Evolutionary conservation across 2,888 invertebrate species (phyloP).

Genomic region (Nomada fabriciana): DNA sequence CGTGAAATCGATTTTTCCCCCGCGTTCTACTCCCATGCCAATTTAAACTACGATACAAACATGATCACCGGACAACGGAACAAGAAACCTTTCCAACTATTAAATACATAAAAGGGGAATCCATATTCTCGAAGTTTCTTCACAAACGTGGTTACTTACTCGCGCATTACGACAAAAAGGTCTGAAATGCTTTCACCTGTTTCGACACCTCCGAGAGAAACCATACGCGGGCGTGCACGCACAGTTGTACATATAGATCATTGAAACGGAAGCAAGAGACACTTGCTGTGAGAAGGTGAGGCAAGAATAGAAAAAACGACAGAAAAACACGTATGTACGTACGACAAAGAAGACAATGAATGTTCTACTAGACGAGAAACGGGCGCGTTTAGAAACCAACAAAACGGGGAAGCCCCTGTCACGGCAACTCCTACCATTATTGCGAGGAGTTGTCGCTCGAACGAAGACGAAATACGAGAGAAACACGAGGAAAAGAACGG

Average conservation of each 20-base stretch:
- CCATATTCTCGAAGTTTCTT: no score
- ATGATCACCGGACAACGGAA: constrained; percentile 17
- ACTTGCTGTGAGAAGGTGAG: neutral
- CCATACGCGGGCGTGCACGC: neutral
- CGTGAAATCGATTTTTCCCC: constrained; percentile 53
- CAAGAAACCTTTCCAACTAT: neutral
- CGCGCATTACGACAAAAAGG: neutral
- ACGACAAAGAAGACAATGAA: neutral
- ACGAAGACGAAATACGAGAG: constrained; percentile 54
- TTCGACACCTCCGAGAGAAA: neutral
- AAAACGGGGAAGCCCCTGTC: constrained; percentile 2
- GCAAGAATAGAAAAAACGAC: neutral
- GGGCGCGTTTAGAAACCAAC: constrained; percentile 24
- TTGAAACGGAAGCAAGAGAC: neutral
- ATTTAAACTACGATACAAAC: constrained; percentile 21
- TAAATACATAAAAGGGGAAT: no score
- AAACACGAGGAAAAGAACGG: constrained; percentile 3
- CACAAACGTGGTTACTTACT: no score
- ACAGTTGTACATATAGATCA: neutral
- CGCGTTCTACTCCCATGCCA: neutral
- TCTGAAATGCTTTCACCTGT: neutral
- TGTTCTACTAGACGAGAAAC: constrained; percentile 6
- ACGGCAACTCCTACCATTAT: constrained; percentile 31
- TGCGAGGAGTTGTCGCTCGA: constrained; percentile 27
- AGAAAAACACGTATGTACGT: neutral